Percentiles rank a stretch among this genome's conserved stretches.
phyloP scores from a whole-genome alignment of 2,113 vertebrate genomes.

The Pelecanoides urinatrix region DNA sequence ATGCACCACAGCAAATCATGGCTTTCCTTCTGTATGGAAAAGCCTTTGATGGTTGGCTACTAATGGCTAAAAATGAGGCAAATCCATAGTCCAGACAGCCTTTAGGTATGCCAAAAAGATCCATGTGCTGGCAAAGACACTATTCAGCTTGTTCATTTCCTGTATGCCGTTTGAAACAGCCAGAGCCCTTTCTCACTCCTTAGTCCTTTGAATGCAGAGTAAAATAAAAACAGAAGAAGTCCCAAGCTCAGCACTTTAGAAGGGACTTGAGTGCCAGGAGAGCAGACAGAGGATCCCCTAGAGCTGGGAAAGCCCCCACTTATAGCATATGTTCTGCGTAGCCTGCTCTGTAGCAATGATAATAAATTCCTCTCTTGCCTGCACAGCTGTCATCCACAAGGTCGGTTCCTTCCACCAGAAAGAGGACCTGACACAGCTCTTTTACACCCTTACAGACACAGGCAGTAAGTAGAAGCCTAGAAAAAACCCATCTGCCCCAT shows the following conservation, averaged over 20 bases:
- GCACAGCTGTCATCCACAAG: background rate
- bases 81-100: background rate
- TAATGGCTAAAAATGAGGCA: background rate
- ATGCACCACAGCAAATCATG: background rate
- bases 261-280: background rate
- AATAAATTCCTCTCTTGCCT: background rate
- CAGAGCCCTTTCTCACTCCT: constrained; percentile 10
- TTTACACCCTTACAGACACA: background rate
- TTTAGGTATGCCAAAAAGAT: background rate
- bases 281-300: background rate
- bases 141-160: constrained; percentile 31
- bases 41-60: constrained; percentile 29
- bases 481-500: background rate
- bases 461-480: background rate
- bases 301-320: background rate
- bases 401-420: background rate
- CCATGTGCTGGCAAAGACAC: background rate
- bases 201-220: constrained; percentile 24
- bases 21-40: background rate
- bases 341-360: background rate
- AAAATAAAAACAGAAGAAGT: constrained; percentile 47
- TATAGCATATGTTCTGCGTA: background rate
- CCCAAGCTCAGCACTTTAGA: constrained; percentile 8
- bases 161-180: background rate
- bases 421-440: background rate